Base-by-base conservation (phyloP, 2,797 vertebrate genomes). In the Crenichthys baileyi region DNA sequence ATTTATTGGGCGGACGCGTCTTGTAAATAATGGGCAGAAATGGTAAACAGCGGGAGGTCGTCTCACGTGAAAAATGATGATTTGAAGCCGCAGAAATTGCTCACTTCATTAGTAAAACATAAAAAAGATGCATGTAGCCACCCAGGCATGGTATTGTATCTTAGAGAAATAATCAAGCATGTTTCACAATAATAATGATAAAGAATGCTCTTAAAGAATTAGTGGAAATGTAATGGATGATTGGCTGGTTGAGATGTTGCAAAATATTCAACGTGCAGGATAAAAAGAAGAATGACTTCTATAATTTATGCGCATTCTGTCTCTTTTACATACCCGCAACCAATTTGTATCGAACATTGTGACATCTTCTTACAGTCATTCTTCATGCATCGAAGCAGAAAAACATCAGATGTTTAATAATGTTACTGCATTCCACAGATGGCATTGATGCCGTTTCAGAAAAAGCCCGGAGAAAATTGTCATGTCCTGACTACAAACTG, bases 11-110 rank as follows among this genome's bases (percentile, higher is more conserved):
- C 79, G 88, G 88, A 91, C 85, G 82, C 8, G 79, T 85, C 86
- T 92, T 84, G 77, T 90, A 89, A 91, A 93, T 90, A 90, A 90
- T 81, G 58, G 84, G 72, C 70, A 70, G 76, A 81, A 85, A 91
- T 82, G 73, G 75, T 77, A 87, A 90, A 89, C 86, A 83, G 82
- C 46, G 3, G 81, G 88, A 81, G 76, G 85, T 80, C 83, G 86
- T 88, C 86, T 88, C 36, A 44, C 77, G 58, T 8, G 63, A 71
- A 50, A 75, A 86, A 80, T 55, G 51, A 85, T 53, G 70, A 87
- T 82, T 87, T 80, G 75, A 80, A 68, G 73, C 81, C 29, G 80
- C 73, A 73, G 44, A 88, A 80, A 74, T 22, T 41, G 73, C 85
- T 87, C 61, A 80, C 79, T 83, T 84, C 60, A 83, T 88, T 87